Percentiles rank a stretch among this genome's conserved stretches.
These are phyloP conservation scores for Porites lutea DNA, from an alignment of 64 coral and sea anemone species.

Conservation along the genomic window DNA sequence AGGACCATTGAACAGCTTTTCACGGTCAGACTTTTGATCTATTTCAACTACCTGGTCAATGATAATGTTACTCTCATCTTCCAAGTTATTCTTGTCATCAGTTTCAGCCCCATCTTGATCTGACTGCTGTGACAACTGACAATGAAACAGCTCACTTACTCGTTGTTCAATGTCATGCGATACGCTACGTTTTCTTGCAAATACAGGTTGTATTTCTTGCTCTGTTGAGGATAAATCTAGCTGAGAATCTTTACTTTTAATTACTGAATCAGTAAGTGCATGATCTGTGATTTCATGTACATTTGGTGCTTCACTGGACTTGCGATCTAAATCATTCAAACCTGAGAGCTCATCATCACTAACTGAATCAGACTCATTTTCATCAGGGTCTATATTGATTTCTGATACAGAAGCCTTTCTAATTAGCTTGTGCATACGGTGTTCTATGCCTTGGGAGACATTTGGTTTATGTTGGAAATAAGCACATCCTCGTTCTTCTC, in stretches of 20 bases:
- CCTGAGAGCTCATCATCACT: constrained; percentile 16
- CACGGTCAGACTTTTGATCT: neutral
- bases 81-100: constrained; percentile 4
- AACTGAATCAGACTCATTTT: constrained; percentile 26
- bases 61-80: neutral
- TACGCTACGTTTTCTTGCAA: constrained; percentile 60
- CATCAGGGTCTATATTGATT: constrained; percentile 7
- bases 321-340: constrained; percentile 3
- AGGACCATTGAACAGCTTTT: neutral
- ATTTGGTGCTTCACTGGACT: constrained; percentile 29
- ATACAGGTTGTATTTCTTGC: constrained; percentile 18
- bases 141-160: constrained; percentile 68
- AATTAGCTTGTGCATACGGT: constrained; percentile 74
- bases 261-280: neutral
- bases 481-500: constrained; percentile 14
- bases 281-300: constrained; percentile 12
- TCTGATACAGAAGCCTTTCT: constrained; percentile 64
- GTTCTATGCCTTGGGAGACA: constrained; percentile 88
- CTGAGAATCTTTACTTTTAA: neutral
- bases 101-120: neutral
- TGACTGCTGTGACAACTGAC: constrained; percentile 25
- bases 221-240: neutral
- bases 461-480: constrained; percentile 73
- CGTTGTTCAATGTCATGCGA: constrained; percentile 86
- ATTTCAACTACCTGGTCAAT: neutral